Conservation (phyloP, 2,888 invertebrate genomes). For the Chesias legatella region DNA sequence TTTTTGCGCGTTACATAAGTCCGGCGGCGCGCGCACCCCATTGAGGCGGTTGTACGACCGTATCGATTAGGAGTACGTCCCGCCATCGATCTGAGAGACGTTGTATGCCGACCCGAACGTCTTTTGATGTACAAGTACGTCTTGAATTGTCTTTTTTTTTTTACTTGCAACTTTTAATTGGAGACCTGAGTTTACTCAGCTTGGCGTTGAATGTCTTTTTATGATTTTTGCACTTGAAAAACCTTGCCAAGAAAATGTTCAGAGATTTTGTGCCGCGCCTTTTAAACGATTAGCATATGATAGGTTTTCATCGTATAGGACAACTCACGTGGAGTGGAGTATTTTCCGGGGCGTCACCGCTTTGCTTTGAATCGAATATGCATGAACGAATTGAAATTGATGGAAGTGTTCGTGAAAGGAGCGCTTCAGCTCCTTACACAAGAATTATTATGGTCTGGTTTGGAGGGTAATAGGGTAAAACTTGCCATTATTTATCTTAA, state of each 20-base stretch:
- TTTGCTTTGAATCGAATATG: slow-evolving; percentile 30
- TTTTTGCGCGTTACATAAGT: slow-evolving; percentile 73
- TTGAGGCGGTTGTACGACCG: slow-evolving; percentile 67
- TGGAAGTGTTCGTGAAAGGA: slow-evolving; percentile 27
- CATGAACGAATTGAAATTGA: slow-evolving; percentile 33
- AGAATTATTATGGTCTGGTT: slow-evolving; percentile 18
- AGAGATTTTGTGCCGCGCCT: slow-evolving; percentile 4
- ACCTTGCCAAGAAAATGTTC: slow-evolving; percentile 11
- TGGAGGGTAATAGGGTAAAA: slow-evolving; percentile 14
- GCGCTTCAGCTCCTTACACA: slow-evolving; percentile 26
- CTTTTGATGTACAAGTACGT: slow-evolving; percentile 52
- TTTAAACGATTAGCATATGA: slow-evolving; percentile 13
- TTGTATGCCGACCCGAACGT: slow-evolving; percentile 51
- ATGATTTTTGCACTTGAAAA: slow-evolving; percentile 16
- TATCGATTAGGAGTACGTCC: slow-evolving; percentile 71
- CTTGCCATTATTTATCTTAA: slow-evolving; percentile 16
- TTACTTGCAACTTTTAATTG: slow-evolving; percentile 34
- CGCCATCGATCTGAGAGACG: slow-evolving; percentile 59
- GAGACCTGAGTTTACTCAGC: slow-evolving; percentile 23
- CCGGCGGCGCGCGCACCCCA: slow-evolving; percentile 70
- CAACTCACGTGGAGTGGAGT: slow-evolving; percentile 27
- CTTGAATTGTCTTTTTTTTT: slow-evolving; percentile 49
- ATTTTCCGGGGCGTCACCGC: slow-evolving; percentile 30
- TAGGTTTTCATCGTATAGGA: slow-evolving; percentile 10
- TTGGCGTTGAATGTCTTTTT: slow-evolving; percentile 18